These are phyloP conservation scores for Cairina moschata DNA, from an alignment of 2,113 vertebrate genomes.

Conservation along the genomic window DNA sequence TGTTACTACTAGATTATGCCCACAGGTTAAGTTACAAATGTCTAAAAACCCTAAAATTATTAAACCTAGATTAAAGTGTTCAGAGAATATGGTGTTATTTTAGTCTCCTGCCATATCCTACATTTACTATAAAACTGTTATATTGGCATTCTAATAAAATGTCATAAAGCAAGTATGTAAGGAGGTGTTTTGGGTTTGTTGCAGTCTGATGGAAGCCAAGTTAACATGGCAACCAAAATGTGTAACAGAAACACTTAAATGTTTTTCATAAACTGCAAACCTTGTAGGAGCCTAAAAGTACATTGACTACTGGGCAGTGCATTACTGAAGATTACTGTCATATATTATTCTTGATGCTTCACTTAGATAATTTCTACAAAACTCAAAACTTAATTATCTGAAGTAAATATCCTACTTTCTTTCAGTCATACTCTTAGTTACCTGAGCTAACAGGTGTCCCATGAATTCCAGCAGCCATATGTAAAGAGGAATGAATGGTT, in stretches of 20 bases:
- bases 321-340: conserved; percentile 14
- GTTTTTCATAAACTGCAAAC: conserved; percentile 75
- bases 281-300: conserved; percentile 53
- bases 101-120: conserved; percentile 84
- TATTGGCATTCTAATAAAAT: conserved; percentile 83
- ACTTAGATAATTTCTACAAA: background rate
- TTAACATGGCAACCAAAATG: conserved; percentile 82
- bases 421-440: background rate
- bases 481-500: background rate
- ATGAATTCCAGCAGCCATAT: background rate
- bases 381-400: background rate
- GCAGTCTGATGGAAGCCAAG: conserved; percentile 76
- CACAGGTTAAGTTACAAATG: conserved; percentile 80
- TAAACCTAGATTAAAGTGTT: conserved; percentile 82
- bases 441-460: background rate
- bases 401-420: background rate
- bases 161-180: conserved; percentile 87
- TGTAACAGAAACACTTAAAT: conserved; percentile 81
- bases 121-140: conserved; percentile 83
- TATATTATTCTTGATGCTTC: background rate
- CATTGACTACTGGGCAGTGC: conserved; percentile 30
- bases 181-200: conserved; percentile 85
- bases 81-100: conserved; percentile 82
- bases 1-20: conserved; percentile 81
- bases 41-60: conserved; percentile 82